Conservation (phyloP, 1,140 invertebrate species). For the Drosophila bipectinata region DNA sequence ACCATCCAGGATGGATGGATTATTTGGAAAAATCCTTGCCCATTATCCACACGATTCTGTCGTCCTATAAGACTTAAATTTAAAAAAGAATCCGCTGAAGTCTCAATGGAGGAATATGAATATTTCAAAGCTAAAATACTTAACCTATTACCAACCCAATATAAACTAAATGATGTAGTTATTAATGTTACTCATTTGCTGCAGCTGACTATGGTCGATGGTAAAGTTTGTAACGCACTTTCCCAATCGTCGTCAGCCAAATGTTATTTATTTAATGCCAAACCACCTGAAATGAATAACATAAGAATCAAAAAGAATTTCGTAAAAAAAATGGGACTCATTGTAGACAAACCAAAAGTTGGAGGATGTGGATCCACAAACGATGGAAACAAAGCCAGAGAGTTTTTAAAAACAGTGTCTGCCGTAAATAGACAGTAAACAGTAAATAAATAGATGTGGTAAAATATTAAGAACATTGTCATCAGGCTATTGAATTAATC, state of each 20-base stretch:
- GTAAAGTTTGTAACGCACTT: no score
- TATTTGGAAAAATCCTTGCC: background rate
- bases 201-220: background rate
- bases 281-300: no score
- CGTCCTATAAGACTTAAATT: constrained; percentile 6
- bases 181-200: constrained; percentile 10
- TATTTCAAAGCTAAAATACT: constrained; percentile 10
- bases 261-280: no score
- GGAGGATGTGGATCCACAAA: constrained; percentile 8
- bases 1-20: background rate
- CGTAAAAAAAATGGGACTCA: constrained; percentile 8
- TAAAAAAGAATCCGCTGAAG: constrained; percentile 7
- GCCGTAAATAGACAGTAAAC: no score
- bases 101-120: constrained; percentile 16
- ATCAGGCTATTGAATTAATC: constrained; percentile 7
- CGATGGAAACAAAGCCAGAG: constrained; percentile 1
- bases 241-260: no score
- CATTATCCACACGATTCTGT: constrained; percentile 7
- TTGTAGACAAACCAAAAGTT: constrained; percentile 5
- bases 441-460: constrained; percentile 12
- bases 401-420: background rate
- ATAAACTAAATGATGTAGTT: constrained; percentile 7
- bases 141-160: constrained; percentile 8
- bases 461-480: constrained; percentile 9
- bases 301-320: constrained; percentile 1